These are phyloP conservation scores for Oreocharis arfaki DNA, from an alignment of 2,113 vertebrate genomes.

Conservation along the genomic window DNA sequence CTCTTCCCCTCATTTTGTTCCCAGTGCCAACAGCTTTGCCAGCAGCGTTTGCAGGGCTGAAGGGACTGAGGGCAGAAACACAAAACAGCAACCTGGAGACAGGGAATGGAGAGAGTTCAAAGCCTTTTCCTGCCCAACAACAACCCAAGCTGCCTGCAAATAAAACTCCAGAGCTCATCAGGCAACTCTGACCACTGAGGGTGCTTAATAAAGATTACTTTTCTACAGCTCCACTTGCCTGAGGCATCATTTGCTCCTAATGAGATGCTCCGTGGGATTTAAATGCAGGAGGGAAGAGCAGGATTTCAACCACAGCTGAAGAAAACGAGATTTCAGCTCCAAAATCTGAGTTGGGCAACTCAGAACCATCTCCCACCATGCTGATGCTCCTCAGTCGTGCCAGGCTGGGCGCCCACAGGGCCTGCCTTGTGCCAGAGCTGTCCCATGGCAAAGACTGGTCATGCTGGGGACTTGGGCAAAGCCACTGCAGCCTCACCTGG, in stretches of 20 bases:
- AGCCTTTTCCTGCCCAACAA: not conserved
- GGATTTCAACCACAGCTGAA: not conserved
- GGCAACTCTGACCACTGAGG: slow-evolving; percentile 28
- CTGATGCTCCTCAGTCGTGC: not conserved
- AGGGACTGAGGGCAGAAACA: not conserved
- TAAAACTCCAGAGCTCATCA: slow-evolving; percentile 41
- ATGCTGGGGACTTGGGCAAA: not conserved
- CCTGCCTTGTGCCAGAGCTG: not conserved
- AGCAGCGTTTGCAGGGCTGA: not conserved
- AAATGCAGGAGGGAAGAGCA: not conserved
- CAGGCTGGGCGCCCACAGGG: not conserved
- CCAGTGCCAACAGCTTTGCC: not conserved
- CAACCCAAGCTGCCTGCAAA: slow-evolving; percentile 7
- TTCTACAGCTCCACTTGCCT: slow-evolving; percentile 12
- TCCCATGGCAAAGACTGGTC: not conserved
- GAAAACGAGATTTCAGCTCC: not conserved
- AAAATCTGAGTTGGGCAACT: not conserved
- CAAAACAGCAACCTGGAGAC: not conserved
- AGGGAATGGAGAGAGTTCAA: not conserved
- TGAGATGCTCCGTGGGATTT: slow-evolving; percentile 36
- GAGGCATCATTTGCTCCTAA: slow-evolving; percentile 55
- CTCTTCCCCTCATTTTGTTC: not conserved
- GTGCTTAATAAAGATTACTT: slow-evolving; percentile 54
- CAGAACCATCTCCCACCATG: not conserved
- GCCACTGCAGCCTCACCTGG: not conserved